phyloP scores from a whole-genome alignment of 2,797 vertebrate species.

The Amazona ochrocephala region DNA sequence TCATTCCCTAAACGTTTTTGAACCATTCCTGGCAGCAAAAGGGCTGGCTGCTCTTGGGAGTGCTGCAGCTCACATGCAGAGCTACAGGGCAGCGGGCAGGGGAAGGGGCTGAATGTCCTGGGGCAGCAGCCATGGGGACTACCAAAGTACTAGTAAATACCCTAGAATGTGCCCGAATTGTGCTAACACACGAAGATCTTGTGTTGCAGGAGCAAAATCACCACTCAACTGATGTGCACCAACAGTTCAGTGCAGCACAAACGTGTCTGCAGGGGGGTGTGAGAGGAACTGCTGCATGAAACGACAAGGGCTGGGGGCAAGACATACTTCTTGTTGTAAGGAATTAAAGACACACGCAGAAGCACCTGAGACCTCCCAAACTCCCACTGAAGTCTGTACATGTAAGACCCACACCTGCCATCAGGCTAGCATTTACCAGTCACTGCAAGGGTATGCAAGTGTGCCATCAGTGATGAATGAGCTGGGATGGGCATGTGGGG shows the following conservation, averaged over 20 bases:
- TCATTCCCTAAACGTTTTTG: background rate
- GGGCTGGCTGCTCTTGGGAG: background rate
- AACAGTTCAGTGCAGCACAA: background rate
- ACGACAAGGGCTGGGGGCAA: background rate
- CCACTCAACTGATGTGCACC: background rate
- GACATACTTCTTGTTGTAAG: accelerated
- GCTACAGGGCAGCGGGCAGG: background rate
- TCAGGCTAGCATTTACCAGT: accelerated
- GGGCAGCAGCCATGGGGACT: accelerated
- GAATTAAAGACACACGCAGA: background rate
- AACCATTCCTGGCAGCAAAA: background rate
- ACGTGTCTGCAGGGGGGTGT: accelerated
- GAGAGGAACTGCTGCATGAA: background rate
- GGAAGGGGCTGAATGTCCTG: background rate
- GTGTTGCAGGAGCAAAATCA: accelerated
- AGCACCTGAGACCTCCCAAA: background rate
- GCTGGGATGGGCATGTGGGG: accelerated
- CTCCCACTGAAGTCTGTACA: accelerated
- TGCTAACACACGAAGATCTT: background rate
- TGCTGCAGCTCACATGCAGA: background rate
- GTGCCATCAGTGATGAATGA: accelerated
- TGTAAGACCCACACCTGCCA: background rate
- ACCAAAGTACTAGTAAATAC: accelerated
- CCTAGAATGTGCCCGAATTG: too few species aligned
- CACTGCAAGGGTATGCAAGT: background rate